Evolutionary conservation across 2,113 vertebrate species (phyloP), one percentile per base, ranked within the genome.

Genomic region (Oncorhynchus nerka): DNA sequence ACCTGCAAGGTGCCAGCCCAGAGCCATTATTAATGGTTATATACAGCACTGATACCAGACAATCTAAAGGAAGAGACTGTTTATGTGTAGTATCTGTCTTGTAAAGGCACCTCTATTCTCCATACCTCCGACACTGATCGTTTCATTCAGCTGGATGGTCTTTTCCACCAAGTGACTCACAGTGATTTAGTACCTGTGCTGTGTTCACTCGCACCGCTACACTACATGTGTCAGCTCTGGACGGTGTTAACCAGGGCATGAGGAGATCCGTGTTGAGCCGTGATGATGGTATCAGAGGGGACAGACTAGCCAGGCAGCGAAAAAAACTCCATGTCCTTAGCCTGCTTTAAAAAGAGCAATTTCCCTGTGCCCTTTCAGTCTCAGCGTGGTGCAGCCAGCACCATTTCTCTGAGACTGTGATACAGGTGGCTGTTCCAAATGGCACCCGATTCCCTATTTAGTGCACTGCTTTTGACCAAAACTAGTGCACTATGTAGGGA

Each of bases 311-410:
- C 26, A 72, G 28, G 51, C 51, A 61, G 19, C 22, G 20, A 28
- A 24, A 51, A 16, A 75, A 75, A 32, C 34, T 57, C 22, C 48
- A 30, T 26, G 12, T 24, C n/a, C 12, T 49, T 48, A 45, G 66
- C 48, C 48, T 6, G 16, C 28, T 69, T 20, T 13, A 7, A 62
- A 75, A 68, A 68, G 48, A 68, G 16, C 22, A 68, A 55, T 16
- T 39, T 45, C 8, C 4, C 26, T 19, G 45, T 75, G 74, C 74
- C 74, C 74, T 75, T 75, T 75, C 26, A 32, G 49, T 11, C 11
- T 19, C 74, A 75, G 74, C 26, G 28, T 68, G 74, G 65, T 19
- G 74, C 59, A 68, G 65, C 74, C 66, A 68, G 4, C 65, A 51
- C 48, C 32, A 19, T 4, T 34, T 22, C 64, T 19, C 48, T n/a